Evolutionary conservation across 2,797 vertebrate genomes (phyloP).

Genomic region (Macroramphosus scolopax): DNA sequence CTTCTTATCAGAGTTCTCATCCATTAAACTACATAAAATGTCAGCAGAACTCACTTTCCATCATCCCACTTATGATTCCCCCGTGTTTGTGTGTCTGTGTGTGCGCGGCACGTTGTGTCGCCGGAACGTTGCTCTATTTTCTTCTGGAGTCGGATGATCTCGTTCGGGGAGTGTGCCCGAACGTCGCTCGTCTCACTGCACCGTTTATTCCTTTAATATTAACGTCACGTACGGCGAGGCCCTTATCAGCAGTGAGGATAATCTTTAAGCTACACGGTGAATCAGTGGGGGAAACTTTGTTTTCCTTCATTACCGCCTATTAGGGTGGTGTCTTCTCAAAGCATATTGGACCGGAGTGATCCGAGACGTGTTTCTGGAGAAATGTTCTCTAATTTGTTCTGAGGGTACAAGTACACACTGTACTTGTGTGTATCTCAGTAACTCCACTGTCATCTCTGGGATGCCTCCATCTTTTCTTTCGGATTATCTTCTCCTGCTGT

Average conservation of each 20-base stretch:
- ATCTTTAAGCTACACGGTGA: constrained; percentile 29
- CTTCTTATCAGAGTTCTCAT: constrained; percentile 42
- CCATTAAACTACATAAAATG: no score
- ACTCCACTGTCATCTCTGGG: no score
- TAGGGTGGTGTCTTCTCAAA: constrained; percentile 57
- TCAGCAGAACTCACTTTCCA: constrained; percentile 17
- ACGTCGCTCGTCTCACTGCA: neutral
- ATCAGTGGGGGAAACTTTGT: constrained; percentile 56
- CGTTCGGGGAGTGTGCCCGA: no score
- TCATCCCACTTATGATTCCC: no score
- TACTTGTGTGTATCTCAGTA: constrained; percentile 1
- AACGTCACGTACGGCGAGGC: constrained; percentile 25
- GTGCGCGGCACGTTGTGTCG: no score
- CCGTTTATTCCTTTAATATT: constrained; percentile 18
- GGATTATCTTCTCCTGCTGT: no score
- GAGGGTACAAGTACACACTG: no score
- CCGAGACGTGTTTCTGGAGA: constrained; percentile 56
- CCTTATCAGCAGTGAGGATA: constrained; percentile 28
- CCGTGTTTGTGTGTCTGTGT: no score
- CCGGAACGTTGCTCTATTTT: no score
- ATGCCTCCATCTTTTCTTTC: no score
- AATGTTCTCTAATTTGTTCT: constrained; percentile 72
- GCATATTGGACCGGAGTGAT: constrained; percentile 65
- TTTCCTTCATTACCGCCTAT: constrained; percentile 68
- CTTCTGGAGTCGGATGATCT: constrained; percentile 1